Conservation (phyloP, 2,113 vertebrate species). For the Lynx canadensis region DNA sequence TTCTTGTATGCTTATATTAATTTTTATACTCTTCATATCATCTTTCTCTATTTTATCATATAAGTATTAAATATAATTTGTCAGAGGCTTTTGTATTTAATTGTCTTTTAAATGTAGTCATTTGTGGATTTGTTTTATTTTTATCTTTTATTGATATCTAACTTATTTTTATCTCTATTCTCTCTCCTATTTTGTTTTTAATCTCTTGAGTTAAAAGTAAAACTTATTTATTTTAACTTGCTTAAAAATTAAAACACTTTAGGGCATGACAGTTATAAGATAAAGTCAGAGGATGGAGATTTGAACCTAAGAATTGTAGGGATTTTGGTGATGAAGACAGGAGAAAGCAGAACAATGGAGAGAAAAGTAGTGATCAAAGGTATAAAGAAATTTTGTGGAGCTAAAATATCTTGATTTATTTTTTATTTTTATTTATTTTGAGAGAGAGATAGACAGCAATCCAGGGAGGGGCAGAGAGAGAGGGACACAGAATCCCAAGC, state of each 20-base stretch:
- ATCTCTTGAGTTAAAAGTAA: background rate
- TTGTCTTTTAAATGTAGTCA: background rate
- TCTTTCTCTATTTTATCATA: background rate
- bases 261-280: background rate
- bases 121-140: background rate
- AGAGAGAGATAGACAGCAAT: no score
- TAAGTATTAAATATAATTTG: background rate
- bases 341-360: background rate
- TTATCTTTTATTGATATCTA: background rate
- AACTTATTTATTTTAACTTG: background rate
- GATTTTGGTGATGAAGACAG: background rate
- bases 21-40: background rate
- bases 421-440: no score
- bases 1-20: background rate
- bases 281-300: background rate
- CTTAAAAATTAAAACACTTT: background rate
- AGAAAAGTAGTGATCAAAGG: background rate
- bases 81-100: background rate
- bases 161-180: background rate
- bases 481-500: no score
- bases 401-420: background rate
- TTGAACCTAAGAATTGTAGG: background rate
- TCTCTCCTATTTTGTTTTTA: background rate
- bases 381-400: background rate
- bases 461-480: no score